Evolutionary conservation across 1,140 invertebrate species (phyloP).

Genomic region (Sitobion miscanthi): DNA sequence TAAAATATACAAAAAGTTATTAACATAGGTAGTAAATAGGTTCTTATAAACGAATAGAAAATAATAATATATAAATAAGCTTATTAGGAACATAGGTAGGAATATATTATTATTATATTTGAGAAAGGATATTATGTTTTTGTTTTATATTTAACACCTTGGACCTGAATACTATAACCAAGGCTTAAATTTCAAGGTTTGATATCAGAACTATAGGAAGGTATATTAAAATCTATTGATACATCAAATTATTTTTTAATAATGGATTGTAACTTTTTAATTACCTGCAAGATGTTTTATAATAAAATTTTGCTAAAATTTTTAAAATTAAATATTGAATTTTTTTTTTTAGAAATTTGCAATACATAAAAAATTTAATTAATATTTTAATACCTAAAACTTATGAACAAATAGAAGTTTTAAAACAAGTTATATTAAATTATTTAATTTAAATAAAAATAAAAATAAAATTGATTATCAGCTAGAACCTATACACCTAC

Average conservation of each 20-base stretch:
- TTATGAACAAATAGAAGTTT: too few relatives aligned
- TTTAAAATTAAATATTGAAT: background rate
- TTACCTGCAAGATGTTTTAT: background rate
- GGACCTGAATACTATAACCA: constrained; percentile 16
- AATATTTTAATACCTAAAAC: background rate
- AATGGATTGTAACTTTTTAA: background rate
- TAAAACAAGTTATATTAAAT: too few relatives aligned
- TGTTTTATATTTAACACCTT: background rate
- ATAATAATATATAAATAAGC: background rate
- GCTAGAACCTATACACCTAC: too few relatives aligned
- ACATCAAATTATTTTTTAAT: background rate
- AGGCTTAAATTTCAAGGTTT: constrained; percentile 23
- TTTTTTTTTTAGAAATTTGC: background rate
- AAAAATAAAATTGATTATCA: too few relatives aligned
- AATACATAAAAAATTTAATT: background rate
- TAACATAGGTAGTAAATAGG: background rate
- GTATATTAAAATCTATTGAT: background rate
- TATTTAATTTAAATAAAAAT: too few relatives aligned
- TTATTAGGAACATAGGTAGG: background rate
- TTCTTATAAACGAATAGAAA: background rate
- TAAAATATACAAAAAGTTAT: background rate
- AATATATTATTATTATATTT: background rate
- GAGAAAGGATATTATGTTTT: constrained; percentile 19
- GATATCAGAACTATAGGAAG: background rate
- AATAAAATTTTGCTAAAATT: too few relatives aligned